These are phyloP conservation scores for Caenorhabditis brenneri DNA, from an alignment of 1,140 invertebrate species.

Conservation along the genomic window DNA sequence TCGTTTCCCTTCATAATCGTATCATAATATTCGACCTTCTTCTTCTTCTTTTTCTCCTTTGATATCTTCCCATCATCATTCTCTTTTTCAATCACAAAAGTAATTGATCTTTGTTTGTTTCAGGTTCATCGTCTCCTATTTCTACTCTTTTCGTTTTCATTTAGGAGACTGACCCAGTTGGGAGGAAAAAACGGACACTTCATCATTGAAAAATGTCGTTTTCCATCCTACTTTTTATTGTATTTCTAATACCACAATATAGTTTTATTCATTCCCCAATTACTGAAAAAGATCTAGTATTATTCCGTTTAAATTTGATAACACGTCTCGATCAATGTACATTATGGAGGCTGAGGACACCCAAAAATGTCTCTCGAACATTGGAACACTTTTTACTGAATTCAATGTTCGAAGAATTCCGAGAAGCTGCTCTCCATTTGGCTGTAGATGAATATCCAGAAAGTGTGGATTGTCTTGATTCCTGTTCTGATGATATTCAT, in stretches of 20 bases:
- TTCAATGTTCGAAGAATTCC: conserved; percentile 36
- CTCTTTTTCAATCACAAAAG: neutral
- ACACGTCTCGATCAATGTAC: conserved; percentile 40
- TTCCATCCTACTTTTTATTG: neutral
- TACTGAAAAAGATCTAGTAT: neutral
- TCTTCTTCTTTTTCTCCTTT: neutral
- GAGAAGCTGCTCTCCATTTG: neutral
- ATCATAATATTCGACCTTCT: conserved; percentile 29
- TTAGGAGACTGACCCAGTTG: neutral
- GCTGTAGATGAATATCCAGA: conserved; percentile 4
- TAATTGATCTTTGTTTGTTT: conserved; percentile 31
- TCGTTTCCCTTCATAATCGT: neutral
- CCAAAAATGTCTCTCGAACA: neutral
- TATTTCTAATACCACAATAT: neutral
- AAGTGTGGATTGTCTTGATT: conserved; percentile 32
- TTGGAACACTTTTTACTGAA: conserved; percentile 30
- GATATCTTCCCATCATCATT: neutral
- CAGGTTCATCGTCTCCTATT: conserved; percentile 22
- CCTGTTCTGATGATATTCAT: neutral
- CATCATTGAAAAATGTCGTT: neutral
- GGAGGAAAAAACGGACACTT: too few species aligned
- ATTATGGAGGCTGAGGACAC: neutral
- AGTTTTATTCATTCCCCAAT: neutral
- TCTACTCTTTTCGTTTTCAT: conserved; percentile 7
- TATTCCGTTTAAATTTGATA: conserved; percentile 12